Evolutionary conservation across 2,888 invertebrate genomes (phyloP), one percentile per base, ranked within the genome.

Genomic region (Mamestra brassicae): DNA sequence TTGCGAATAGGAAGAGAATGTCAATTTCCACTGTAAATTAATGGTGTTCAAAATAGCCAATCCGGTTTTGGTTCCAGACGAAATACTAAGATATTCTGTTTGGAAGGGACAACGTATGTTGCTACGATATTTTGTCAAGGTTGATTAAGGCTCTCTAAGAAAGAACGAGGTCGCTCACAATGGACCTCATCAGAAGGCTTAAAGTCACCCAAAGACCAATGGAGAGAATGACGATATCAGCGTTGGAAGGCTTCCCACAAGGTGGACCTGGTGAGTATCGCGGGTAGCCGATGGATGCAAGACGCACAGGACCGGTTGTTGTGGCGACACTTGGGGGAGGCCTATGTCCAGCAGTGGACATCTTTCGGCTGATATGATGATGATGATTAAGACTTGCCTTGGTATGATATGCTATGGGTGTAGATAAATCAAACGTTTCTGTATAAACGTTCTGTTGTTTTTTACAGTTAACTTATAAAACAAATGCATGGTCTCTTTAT

Each of bases 1-100:
- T 74, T 55, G 50, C 69, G n/a, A 60, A 78, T 52, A 72, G 62
- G 69, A 83, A 70, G 50, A 45, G 17, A 58, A 71, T 65, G 17
- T 58, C 71, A 62, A 66, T 36, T 76, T 36, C 45, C 15, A 57
- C 52, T 11, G 10, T 80, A 80, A 63, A 66, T 78, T 62, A 74
- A 66, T 73, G 42, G 52, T 26, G 45, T 64, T 66, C 15, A 58
- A 81, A 81, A 77, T 81, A 71, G 58, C 54, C 54, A 55, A 60
- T 81, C 58, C 42, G 63, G 50, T 74, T 80, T 66, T 38, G 10
- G 13, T 75, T 75, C 34, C 52, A 62, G 54, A 64, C 42, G 8
- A 4, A 81, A 67, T 80, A 80, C 64, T 65, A 15, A 63, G 60
- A 77, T 36, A 80, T 38, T 62, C 17, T 36, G 50, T 50, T 68